A percentile compares a stretch with the other conserved stretches of the same genome.
Conservation (phyloP, 2,113 vertebrate species). For the Smithornis capensis region DNA sequence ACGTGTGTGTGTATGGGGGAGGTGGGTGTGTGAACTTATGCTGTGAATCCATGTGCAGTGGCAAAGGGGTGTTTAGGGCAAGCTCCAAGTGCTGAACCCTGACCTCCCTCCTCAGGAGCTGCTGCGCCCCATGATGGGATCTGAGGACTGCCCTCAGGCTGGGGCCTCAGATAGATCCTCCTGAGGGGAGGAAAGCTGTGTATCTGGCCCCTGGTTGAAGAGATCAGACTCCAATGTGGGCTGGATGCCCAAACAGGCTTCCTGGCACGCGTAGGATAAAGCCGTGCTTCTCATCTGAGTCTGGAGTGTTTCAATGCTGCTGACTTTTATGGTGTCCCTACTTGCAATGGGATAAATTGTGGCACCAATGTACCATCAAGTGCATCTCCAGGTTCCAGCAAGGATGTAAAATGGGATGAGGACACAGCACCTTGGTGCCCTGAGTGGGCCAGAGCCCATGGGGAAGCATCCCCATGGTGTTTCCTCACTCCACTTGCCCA, state of each 20-base stretch:
- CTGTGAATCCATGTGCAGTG: rapidly evolving
- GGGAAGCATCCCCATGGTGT: not conserved
- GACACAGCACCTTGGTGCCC: no score
- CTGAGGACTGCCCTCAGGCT: not conserved
- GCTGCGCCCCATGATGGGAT: no score
- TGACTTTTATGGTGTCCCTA: not conserved
- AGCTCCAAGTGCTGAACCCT: not conserved
- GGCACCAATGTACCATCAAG: not conserved
- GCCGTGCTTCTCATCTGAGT: not conserved
- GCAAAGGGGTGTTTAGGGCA: rapidly evolving
- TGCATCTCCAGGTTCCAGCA: not conserved
- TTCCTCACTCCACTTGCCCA: no score
- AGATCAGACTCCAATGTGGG: not conserved
- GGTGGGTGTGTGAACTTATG: rapidly evolving
- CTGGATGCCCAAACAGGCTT: not conserved
- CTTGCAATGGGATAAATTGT: not conserved
- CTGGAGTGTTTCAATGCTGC: not conserved
- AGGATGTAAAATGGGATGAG: not conserved
- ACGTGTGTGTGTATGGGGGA: rapidly evolving
- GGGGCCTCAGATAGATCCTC: rapidly evolving
- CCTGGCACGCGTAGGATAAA: not conserved
- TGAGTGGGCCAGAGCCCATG: not conserved
- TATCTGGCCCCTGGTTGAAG: not conserved
- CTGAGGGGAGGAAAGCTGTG: not conserved
- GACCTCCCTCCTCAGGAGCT: rapidly evolving